Conservation (phyloP, 2,797 vertebrate species). For the Hippocampus kuda region DNA sequence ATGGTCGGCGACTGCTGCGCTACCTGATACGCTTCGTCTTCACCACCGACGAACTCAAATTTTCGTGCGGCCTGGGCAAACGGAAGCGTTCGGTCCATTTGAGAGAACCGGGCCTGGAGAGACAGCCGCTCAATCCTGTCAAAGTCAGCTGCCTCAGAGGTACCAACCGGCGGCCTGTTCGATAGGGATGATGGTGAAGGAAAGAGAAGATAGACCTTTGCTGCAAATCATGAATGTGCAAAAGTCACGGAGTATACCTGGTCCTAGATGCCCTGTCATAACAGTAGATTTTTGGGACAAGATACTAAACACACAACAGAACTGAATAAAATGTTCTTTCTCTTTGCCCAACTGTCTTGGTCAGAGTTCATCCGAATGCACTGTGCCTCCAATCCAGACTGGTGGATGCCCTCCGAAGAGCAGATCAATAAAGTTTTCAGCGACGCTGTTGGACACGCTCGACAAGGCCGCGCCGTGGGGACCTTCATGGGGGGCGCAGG, state of each 20-base stretch:
- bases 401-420: constrained; percentile 99
- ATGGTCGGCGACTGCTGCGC: constrained; percentile 88
- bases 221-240: not conserved
- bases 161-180: constrained; percentile 29
- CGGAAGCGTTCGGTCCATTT: constrained; percentile 98
- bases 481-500: constrained; percentile 72
- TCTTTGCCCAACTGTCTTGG: not conserved
- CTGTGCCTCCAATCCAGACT: constrained; percentile 95
- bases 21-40: constrained; percentile 99
- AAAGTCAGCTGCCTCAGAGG: constrained; percentile 99
- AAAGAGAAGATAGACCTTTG: too few relatives aligned
- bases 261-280: not conserved
- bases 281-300: not conserved
- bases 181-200: not conserved
- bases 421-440: constrained; percentile 99
- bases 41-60: constrained; percentile 98
- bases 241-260: not conserved
- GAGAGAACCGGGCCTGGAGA: constrained; percentile 91
- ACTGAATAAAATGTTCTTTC: not conserved
- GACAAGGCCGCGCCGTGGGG: constrained; percentile 90
- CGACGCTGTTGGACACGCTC: constrained; percentile 91
- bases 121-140: constrained; percentile 94
- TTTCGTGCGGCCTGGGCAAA: constrained; percentile 98
- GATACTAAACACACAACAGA: not conserved
- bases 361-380: constrained; percentile 99